A percentile compares a stretch with the other conserved stretches of the same genome.
These are phyloP conservation scores for Caenorhabditis afra DNA, from an alignment of 2,888 invertebrate genomes.

Conservation along the genomic window DNA sequence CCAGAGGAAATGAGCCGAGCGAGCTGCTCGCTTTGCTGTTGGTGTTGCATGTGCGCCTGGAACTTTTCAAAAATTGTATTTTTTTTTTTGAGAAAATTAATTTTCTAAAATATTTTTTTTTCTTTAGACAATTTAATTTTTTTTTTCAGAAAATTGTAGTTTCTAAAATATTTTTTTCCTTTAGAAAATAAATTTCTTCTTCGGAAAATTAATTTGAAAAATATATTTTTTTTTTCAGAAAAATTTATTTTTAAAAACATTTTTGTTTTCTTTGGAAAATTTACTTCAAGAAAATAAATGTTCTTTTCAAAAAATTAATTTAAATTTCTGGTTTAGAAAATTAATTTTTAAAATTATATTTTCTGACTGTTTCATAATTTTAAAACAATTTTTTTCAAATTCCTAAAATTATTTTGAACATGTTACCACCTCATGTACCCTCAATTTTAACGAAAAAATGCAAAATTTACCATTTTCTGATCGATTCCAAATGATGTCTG, in stretches of 20 bases:
- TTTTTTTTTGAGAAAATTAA: neutral
- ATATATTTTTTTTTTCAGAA: neutral
- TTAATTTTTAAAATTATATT: too few species aligned
- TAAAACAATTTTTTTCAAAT: too few species aligned
- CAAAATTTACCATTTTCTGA: neutral
- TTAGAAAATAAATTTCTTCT: too few species aligned
- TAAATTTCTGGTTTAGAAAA: too few species aligned
- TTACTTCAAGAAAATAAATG: neutral
- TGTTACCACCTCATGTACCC: too few species aligned
- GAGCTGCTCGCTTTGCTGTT: constrained; percentile 26
- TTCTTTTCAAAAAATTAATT: too few species aligned
- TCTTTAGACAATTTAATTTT: neutral
- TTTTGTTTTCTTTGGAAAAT: constrained; percentile 1
- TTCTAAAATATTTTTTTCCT: too few species aligned
- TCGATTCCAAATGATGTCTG: constrained; percentile 44
- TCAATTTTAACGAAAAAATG: neutral
- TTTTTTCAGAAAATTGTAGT: constrained; percentile 2
- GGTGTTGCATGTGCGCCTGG: constrained; percentile 35
- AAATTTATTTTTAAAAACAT: constrained; percentile 5
- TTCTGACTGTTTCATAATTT: too few species aligned
- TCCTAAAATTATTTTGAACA: too few species aligned
- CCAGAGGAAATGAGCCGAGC: neutral
- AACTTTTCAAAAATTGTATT: neutral
- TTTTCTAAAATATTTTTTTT: neutral
- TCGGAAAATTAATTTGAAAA: neutral